These are phyloP conservation scores for Yoshiicerus persimilis DNA, from an alignment of 1,140 invertebrate genomes.

Conservation along the genomic window DNA sequence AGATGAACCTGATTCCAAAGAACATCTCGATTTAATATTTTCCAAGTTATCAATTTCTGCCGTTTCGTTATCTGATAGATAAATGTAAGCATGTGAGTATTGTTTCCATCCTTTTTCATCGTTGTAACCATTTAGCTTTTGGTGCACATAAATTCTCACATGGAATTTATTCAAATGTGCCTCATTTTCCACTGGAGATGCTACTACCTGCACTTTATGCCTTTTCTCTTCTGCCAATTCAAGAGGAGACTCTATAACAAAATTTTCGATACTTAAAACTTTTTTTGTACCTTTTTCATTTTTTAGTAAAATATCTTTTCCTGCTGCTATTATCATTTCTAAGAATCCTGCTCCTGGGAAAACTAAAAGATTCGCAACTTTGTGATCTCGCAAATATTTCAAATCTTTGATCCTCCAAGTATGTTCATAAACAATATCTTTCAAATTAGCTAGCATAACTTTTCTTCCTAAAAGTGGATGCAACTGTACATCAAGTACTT, in stretches of 20 bases:
- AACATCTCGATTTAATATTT: neutral
- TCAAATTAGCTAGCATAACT: neutral
- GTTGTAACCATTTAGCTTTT: neutral
- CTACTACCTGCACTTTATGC: neutral
- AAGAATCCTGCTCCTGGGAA: neutral
- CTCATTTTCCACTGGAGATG: too few species aligned
- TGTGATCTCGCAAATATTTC: neutral
- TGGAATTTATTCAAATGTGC: neutral
- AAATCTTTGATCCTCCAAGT: neutral
- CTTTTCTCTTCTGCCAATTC: neutral
- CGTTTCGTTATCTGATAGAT: too few species aligned
- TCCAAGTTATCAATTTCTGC: neutral
- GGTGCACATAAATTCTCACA: neutral
- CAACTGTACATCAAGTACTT: neutral
- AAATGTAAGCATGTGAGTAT: neutral
- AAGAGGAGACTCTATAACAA: neutral
- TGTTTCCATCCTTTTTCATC: neutral
- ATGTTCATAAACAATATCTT: neutral
- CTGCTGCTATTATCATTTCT: neutral
- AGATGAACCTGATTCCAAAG: neutral
- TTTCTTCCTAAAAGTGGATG: neutral
- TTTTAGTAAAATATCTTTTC: neutral
- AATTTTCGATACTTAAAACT: neutral
- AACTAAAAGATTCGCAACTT: neutral
- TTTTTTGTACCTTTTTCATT: neutral